Evolutionary conservation across 1,140 invertebrate genomes (phyloP).

Genomic region (Aphis craccivora): DNA sequence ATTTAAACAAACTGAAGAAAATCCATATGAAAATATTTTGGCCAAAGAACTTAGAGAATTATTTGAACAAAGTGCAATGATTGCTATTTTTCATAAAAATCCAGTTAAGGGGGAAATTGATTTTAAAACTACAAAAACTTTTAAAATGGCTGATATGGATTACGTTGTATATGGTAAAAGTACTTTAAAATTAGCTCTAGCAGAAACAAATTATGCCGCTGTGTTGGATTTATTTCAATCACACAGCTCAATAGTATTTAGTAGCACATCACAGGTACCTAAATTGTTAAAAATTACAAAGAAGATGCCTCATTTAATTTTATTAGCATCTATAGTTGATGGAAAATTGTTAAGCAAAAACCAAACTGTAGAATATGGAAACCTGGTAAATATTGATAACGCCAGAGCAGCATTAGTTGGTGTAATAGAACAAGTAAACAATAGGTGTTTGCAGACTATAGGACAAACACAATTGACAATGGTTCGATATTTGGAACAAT

Average conservation of each 20-base stretch:
- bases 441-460: slow-evolving; percentile 43
- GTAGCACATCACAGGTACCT: slow-evolving; percentile 59
- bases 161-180: slow-evolving; percentile 59
- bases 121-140: slow-evolving; percentile 60
- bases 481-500: slow-evolving; percentile 50
- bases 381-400: slow-evolving; percentile 60
- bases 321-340: slow-evolving; percentile 62
- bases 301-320: slow-evolving; percentile 61
- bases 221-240: slow-evolving; percentile 60
- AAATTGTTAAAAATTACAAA: slow-evolving; percentile 60
- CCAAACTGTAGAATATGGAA: slow-evolving; percentile 60
- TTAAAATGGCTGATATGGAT: slow-evolving; percentile 61
- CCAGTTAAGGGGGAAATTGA: slow-evolving; percentile 68
- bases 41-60: slow-evolving; percentile 73
- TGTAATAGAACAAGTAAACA: slow-evolving; percentile 55
- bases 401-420: slow-evolving; percentile 60
- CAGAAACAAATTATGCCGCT: slow-evolving; percentile 60
- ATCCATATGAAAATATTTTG: slow-evolving; percentile 75
- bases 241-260: slow-evolving; percentile 60
- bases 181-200: slow-evolving; percentile 59
- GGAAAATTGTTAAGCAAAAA: slow-evolving; percentile 60
- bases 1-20: slow-evolving; percentile 55
- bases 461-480: slow-evolving; percentile 53
- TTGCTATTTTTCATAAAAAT: slow-evolving; percentile 75
- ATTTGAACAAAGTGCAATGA: slow-evolving; percentile 74